Base-by-base conservation (phyloP, 2,113 vertebrate genomes). In the Corynorhinus townsendii region DNA sequence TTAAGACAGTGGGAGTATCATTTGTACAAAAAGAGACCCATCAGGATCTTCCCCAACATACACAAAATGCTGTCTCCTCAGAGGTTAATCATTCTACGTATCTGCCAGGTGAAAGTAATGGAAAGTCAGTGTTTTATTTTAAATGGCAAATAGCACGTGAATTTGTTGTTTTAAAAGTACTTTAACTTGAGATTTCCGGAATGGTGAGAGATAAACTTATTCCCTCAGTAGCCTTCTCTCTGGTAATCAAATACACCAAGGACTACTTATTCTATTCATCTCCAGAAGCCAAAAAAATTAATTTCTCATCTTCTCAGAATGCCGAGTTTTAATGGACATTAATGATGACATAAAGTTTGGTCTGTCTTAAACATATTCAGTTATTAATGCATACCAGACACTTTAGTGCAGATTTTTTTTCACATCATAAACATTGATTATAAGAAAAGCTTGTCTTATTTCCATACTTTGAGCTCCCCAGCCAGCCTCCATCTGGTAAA, bases 391-490 rank as follows among this genome's bases (percentile, higher is more conserved):
- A 52, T 33, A 91, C 12, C 80, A 90, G 43, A 85, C 54, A 73
- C 30, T 49, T 26, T 12, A 94, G 47, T 40, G n/a, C 35, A 90
- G 43, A 40, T 7, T 30, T 84, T 47, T 95, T 93, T 95, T 79
- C 80, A 93, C 20, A 72, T 93, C 68, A 76, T 72, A 89, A 90
- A 93, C 95, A 85, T n/a, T 94, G 83, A 91, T 89, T 94, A 72
- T 89, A 84, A 96, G 90, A 84, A 90, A 93, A 87, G 9, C n/a
- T 82, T 94, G 64, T 91, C 64, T 91, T 82, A 69, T 86, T 80
- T 43, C 28, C 77, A 81, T 64, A 91, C 59, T 87, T 84, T 76
- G 86, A 93, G 54, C 62, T 93, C 9, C 75, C 38, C 47, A 76
- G 35, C 79, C 54, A 95, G 62, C 24, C 45, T 94, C 83, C 72